Conservation (phyloP, 1,140 invertebrate species). For the Scaptomyza montana region DNA sequence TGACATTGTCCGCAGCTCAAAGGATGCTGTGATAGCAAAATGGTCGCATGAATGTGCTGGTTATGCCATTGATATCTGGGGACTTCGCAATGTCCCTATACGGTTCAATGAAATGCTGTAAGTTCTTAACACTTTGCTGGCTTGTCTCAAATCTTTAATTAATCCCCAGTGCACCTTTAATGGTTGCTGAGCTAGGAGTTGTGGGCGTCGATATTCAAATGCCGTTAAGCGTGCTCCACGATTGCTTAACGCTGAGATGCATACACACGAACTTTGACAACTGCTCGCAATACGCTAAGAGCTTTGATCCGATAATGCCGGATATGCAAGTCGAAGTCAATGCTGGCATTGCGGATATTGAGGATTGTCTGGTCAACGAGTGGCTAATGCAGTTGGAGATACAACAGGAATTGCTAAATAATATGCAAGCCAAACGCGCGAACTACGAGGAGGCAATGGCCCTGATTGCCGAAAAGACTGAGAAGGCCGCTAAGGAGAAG, state of each 20-base stretch:
- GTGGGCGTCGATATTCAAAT: constrained; percentile 47
- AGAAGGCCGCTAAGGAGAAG: constrained; percentile 28
- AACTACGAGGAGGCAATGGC: constrained; percentile 57
- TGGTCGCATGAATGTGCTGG: constrained; percentile 46
- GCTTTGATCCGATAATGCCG: constrained; percentile 33
- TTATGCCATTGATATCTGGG: constrained; percentile 70
- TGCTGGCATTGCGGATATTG: constrained; percentile 60
- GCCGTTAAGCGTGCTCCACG: constrained; percentile 51
- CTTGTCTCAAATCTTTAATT: neutral
- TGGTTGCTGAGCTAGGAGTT: constrained; percentile 48
- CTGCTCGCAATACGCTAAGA: constrained; percentile 65
- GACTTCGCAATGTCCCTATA: constrained; percentile 63
- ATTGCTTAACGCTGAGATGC: constrained; percentile 68
- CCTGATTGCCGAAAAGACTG: constrained; percentile 39
- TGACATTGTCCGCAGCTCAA: constrained; percentile 31
- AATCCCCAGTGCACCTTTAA: constrained; percentile 39
- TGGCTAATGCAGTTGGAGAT: constrained; percentile 60
- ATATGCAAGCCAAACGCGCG: constrained; percentile 33
- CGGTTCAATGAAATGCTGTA: constrained; percentile 62
- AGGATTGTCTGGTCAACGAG: constrained; percentile 56
- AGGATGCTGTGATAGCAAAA: constrained; percentile 41
- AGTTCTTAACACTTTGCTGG: constrained; percentile 16
- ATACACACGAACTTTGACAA: constrained; percentile 63
- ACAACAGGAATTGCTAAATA: constrained; percentile 38
- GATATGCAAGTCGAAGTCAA: constrained; percentile 29